phyloP scores from a whole-genome alignment of 2,888 invertebrate genomes.

The Limnephilus auricula region DNA sequence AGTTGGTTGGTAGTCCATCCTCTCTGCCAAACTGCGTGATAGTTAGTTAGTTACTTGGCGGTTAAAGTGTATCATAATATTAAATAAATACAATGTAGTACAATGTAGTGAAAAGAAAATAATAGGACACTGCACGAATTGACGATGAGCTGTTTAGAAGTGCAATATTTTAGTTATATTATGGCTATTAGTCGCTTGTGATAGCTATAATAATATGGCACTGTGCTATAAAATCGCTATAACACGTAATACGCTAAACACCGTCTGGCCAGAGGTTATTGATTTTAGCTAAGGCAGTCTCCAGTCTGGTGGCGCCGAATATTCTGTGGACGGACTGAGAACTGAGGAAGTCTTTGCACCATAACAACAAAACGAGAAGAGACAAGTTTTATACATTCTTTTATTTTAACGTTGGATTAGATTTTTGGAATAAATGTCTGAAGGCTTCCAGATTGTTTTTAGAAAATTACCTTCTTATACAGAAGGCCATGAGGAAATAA shows the following conservation, averaged over 20 bases:
- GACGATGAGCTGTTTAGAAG: background rate
- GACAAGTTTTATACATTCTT: background rate
- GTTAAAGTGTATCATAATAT: no score
- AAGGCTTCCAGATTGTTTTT: no score
- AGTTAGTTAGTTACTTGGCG: no score
- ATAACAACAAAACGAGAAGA: background rate
- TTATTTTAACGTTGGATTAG: background rate
- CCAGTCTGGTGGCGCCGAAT: constrained; percentile 53
- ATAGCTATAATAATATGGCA: background rate
- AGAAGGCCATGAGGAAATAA: no score
- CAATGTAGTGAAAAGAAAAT: no score
- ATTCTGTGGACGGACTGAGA: background rate
- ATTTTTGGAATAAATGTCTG: no score
- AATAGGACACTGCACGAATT: no score
- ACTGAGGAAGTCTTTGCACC: background rate
- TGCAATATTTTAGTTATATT: no score
- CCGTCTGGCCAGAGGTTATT: constrained; percentile 47
- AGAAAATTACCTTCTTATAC: no score
- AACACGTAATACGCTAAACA: background rate
- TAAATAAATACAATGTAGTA: no score
- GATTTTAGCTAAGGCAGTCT: constrained; percentile 54
- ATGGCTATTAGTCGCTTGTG: background rate
- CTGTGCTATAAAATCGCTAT: background rate
- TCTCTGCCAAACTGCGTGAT: no score
- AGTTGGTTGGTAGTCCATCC: no score